phyloP scores from a whole-genome alignment of 2,888 invertebrate genomes.

The Drosophila acutilabella region DNA sequence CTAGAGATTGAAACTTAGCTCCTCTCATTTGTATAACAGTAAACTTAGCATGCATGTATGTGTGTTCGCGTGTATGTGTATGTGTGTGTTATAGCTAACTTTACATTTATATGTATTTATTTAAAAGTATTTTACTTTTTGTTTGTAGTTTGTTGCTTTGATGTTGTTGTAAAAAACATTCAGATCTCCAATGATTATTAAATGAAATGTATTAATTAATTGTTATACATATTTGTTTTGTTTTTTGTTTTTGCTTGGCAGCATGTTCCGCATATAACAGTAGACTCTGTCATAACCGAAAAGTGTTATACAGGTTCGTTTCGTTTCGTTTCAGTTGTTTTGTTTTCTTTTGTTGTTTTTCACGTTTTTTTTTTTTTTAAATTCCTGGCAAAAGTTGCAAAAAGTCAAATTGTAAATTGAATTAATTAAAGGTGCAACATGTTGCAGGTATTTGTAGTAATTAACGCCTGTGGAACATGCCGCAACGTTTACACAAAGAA shows the following conservation, averaged over 20 bases:
- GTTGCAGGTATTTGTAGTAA: slow-evolving; percentile 18
- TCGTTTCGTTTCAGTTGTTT: slow-evolving; percentile 4
- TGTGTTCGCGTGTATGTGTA: slow-evolving; percentile 40
- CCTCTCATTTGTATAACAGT: slow-evolving; percentile 22
- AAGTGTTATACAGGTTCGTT: slow-evolving; percentile 23
- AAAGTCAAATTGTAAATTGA: slow-evolving; percentile 28
- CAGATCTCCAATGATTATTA: slow-evolving; percentile 70
- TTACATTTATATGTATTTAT: slow-evolving; percentile 39
- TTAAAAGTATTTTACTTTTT: slow-evolving; percentile 27
- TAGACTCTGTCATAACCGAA: slow-evolving; percentile 33
- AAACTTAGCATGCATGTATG: slow-evolving; percentile 49
- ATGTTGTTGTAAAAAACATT: slow-evolving; percentile 69
- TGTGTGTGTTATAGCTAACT: slow-evolving; percentile 43
- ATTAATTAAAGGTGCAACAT: slow-evolving; percentile 33
- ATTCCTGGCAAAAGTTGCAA: slow-evolving; percentile 19
- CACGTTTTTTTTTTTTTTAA: neutral
- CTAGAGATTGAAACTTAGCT: slow-evolving; percentile 6
- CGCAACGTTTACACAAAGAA: slow-evolving; percentile 63
- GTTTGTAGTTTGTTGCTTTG: slow-evolving; percentile 25
- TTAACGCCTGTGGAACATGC: slow-evolving; percentile 64
- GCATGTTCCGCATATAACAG: slow-evolving; percentile 56
- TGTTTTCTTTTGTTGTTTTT: neutral
- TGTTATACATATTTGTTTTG: slow-evolving; percentile 23
- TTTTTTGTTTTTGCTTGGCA: slow-evolving; percentile 50
- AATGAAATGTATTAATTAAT: slow-evolving; percentile 51